These are phyloP conservation scores for Gymnoscopelus braueri DNA, from an alignment of 2,797 vertebrate species.

Conservation along the genomic window DNA sequence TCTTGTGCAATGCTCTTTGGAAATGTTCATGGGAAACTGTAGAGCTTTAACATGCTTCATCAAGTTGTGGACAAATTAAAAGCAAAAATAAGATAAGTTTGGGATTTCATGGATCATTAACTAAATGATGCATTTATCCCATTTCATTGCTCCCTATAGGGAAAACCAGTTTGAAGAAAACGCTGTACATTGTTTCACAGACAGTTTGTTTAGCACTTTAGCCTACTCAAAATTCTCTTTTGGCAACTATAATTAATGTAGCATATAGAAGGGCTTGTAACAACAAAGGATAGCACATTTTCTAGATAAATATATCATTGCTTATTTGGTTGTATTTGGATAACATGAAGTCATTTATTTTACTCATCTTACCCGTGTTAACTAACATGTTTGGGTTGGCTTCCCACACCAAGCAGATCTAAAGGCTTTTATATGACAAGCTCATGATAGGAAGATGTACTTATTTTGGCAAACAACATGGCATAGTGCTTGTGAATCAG, in stretches of 20 bases:
- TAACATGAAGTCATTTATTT: conserved; percentile 36
- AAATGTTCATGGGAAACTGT: background rate
- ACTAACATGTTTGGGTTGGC: conserved; percentile 50
- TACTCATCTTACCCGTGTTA: conserved; percentile 36
- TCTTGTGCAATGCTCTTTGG: too few relatives aligned
- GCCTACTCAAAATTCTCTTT: conserved; percentile 12
- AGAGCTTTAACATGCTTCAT: conserved; percentile 3
- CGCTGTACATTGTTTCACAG: conserved; percentile 19
- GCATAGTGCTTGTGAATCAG: background rate
- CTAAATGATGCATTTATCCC: background rate
- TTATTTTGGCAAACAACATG: conserved; percentile 60
- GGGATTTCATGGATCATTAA: conserved; percentile 8
- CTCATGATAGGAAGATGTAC: conserved; percentile 28
- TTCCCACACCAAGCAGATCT: conserved; percentile 5
- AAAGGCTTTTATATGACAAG: conserved; percentile 28
- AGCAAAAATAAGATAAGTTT: background rate
- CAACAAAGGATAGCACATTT: conserved; percentile 5
- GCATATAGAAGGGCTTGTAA: conserved; percentile 10
- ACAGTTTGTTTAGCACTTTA: conserved; percentile 44
- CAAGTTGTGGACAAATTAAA: conserved; percentile 1
- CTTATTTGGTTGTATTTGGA: conserved; percentile 26
- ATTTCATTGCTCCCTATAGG: background rate
- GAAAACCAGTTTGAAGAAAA: conserved; percentile 24
- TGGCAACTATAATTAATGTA: conserved; percentile 16
- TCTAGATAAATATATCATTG: conserved; percentile 24